Percentiles rank a stretch among this genome's conserved stretches.
Evolutionary conservation across 2,888 invertebrate genomes (phyloP).

Genomic region (Meghimatium bilineatum): DNA sequence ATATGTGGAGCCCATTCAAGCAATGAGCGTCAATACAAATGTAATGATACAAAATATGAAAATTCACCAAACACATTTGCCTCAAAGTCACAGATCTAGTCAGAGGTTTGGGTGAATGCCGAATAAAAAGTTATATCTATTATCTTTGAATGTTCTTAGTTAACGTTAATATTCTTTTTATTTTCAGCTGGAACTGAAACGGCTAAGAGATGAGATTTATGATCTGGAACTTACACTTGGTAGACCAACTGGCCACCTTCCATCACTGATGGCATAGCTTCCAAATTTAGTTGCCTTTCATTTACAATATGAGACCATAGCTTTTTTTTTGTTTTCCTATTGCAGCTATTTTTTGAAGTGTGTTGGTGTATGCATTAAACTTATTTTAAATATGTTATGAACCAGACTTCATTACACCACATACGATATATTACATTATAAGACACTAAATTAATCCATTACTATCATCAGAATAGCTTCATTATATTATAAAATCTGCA

Average conservation of each 20-base stretch:
- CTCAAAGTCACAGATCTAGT: too few species aligned
- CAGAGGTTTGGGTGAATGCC: too few species aligned
- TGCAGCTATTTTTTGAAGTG: neutral
- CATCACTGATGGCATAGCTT: slow-evolving; percentile 24
- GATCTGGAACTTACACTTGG: slow-evolving; percentile 60
- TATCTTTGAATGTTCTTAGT: too few species aligned
- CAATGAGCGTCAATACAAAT: too few species aligned
- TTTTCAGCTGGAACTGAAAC: slow-evolving; percentile 76
- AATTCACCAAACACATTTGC: too few species aligned
- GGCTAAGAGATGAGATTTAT: slow-evolving; percentile 70
- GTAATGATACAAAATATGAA: too few species aligned
- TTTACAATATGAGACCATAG: neutral
- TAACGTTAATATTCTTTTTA: neutral
- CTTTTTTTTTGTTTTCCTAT: neutral
- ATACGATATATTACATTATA: neutral
- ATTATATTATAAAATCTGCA: neutral
- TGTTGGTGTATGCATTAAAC: neutral
- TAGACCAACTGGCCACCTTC: slow-evolving; percentile 33
- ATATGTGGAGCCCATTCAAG: too few species aligned
- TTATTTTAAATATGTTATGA: neutral
- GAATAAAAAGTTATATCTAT: too few species aligned
- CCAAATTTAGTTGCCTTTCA: neutral
- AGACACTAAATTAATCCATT: neutral
- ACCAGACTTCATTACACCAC: neutral
- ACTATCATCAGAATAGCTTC: neutral